Percentiles rank a stretch among this genome's conserved stretches.
Conservation (phyloP, 1,140 invertebrate genomes). For the Bombus waltoni region DNA sequence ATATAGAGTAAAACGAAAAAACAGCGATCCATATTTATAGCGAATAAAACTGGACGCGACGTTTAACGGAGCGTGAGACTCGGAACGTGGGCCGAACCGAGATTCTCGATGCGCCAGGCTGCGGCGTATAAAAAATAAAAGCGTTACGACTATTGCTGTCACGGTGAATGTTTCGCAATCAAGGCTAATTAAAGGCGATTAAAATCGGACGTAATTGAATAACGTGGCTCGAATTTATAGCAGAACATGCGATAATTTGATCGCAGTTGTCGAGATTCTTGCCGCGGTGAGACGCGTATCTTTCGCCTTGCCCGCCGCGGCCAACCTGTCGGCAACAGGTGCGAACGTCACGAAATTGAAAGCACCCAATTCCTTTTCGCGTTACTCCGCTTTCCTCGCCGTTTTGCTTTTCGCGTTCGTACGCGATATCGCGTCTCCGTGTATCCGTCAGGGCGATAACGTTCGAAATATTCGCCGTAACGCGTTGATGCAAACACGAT, state of each 20-base stretch:
- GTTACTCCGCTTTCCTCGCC: neutral
- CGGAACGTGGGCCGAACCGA: neutral
- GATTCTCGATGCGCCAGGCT: neutral
- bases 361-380: conserved; percentile 2
- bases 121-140: conserved; percentile 12
- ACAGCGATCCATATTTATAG: neutral
- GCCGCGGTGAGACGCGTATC: neutral
- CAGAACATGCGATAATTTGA: conserved; percentile 48
- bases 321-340: conserved; percentile 51
- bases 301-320: neutral
- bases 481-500: no score
- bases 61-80: neutral
- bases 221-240: conserved; percentile 45
- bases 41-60: neutral
- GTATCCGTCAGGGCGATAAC: neutral
- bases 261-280: conserved; percentile 37
- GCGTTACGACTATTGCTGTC: conserved; percentile 31
- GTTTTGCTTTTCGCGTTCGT: no score
- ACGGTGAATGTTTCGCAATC: conserved; percentile 44
- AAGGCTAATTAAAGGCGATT: conserved; percentile 45
- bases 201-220: conserved; percentile 50
- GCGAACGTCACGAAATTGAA: conserved; percentile 61
- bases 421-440: neutral
- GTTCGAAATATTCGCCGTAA: neutral
- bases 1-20: no score